Percentiles rank a stretch among this genome's conserved stretches.
These are phyloP conservation scores for Trisateles emortualis DNA, from an alignment of 2,888 invertebrate genomes.

Conservation along the genomic window DNA sequence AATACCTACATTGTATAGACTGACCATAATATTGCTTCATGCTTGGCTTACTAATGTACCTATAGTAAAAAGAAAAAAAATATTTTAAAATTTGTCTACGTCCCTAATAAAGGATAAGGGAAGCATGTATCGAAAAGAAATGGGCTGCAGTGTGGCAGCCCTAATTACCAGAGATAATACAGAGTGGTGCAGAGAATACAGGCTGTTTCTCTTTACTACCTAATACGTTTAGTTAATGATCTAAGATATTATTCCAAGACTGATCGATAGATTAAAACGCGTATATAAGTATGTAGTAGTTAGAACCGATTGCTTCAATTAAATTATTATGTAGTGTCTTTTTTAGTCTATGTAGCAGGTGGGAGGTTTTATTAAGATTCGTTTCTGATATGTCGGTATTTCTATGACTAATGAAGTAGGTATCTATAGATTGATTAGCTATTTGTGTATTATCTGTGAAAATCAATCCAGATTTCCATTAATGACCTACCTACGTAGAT, in stretches of 20 bases:
- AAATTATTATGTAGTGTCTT: constrained; percentile 9
- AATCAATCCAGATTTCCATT: background rate
- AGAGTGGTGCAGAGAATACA: constrained; percentile 4
- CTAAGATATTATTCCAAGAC: constrained; percentile 26
- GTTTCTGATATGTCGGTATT: background rate
- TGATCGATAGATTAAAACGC: constrained; percentile 33
- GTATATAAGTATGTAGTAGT: constrained; percentile 15
- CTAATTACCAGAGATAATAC: constrained; percentile 21
- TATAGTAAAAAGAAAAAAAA: too few relatives aligned
- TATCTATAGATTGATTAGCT: background rate
- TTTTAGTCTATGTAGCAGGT: background rate
- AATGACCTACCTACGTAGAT: background rate
- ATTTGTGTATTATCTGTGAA: background rate
- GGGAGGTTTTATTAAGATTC: background rate
- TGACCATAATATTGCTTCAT: too few relatives aligned
- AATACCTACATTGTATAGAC: too few relatives aligned
- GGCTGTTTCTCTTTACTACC: constrained; percentile 7
- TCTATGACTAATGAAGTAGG: background rate
- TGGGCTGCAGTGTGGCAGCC: constrained; percentile 3
- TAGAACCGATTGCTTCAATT: constrained; percentile 20
- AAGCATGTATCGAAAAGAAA: background rate
- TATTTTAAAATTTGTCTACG: too few relatives aligned
- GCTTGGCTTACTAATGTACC: too few relatives aligned
- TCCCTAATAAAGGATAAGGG: background rate
- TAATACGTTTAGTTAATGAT: constrained; percentile 43